Evolutionary conservation across 2,113 vertebrate species (phyloP).

Genomic region (Callaeas wilsoni): DNA sequence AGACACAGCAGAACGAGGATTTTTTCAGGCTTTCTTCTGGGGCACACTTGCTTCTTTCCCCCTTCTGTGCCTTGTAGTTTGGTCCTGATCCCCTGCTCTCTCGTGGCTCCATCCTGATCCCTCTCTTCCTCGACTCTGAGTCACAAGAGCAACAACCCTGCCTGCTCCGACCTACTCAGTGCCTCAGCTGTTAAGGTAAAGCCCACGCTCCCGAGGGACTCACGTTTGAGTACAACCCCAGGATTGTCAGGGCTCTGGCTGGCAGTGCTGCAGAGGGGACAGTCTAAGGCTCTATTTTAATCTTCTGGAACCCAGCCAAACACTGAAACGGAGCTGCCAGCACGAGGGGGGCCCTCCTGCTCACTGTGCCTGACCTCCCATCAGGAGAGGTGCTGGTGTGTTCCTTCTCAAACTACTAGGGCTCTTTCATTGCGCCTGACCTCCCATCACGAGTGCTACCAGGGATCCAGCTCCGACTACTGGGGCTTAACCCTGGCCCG

Average conservation of each 20-base stretch:
- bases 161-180: conserved; percentile 24
- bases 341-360: conserved; percentile 53
- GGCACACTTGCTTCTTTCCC: conserved; percentile 4
- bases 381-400: conserved; percentile 64
- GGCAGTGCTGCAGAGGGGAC: conserved; percentile 52
- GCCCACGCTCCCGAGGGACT: conserved; percentile 38
- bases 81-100: background rate
- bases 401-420: conserved; percentile 55
- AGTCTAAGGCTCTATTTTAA: conserved; percentile 69
- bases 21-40: background rate
- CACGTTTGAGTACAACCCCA: conserved; percentile 61
- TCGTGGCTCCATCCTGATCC: conserved; percentile 34
- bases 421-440: conserved; percentile 63
- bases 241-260: conserved; percentile 62
- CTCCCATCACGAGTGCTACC: conserved; percentile 62
- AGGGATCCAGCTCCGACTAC: conserved; percentile 46
- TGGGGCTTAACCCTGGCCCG: conserved; percentile 33
- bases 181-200: conserved; percentile 57
- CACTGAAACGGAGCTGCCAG: conserved; percentile 57
- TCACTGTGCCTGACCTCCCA: conserved; percentile 62
- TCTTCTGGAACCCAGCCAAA: conserved; percentile 58
- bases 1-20: background rate
- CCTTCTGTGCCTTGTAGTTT: background rate
- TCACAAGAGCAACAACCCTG: conserved; percentile 16
- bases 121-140: conserved; percentile 17